These are phyloP conservation scores for Scaptomyza cyrtandrae DNA, from an alignment of 2,888 invertebrate species.

Conservation along the genomic window DNA sequence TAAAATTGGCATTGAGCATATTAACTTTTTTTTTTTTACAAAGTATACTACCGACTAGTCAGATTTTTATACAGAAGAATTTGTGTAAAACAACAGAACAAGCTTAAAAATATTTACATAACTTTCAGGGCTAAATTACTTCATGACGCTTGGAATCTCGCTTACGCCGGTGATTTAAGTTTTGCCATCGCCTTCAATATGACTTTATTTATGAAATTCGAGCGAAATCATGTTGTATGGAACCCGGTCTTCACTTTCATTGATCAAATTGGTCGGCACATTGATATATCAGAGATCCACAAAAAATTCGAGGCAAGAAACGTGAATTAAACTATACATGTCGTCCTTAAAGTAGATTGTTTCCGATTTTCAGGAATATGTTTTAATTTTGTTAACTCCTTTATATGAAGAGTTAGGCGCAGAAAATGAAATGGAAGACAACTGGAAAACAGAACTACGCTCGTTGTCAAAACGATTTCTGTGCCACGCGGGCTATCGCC, in stretches of 20 bases:
- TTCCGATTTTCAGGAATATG: slow-evolving; percentile 87
- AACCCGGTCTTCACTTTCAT: slow-evolving; percentile 93
- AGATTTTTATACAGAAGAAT: too few relatives aligned
- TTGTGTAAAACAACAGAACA: neutral
- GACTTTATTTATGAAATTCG: slow-evolving; percentile 90
- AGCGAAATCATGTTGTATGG: slow-evolving; percentile 91
- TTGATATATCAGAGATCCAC: slow-evolving; percentile 88
- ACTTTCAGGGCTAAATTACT: slow-evolving; percentile 71
- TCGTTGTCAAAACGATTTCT: slow-evolving; percentile 89
- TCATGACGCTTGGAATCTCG: slow-evolving; percentile 81
- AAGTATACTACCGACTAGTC: too few relatives aligned
- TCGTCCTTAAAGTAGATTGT: too few relatives aligned
- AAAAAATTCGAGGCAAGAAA: slow-evolving; percentile 89
- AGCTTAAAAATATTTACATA: neutral
- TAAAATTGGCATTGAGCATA: too few relatives aligned
- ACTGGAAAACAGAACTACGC: slow-evolving; percentile 89
- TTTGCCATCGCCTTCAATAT: slow-evolving; percentile 91
- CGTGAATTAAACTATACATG: neutral
- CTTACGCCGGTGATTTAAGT: slow-evolving; percentile 88
- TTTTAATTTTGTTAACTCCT: slow-evolving; percentile 88
- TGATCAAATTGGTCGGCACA: slow-evolving; percentile 91
- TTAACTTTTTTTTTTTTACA: too few relatives aligned
- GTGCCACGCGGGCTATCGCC: slow-evolving; percentile 90
- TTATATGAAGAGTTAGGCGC: slow-evolving; percentile 89
- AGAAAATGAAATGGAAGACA: slow-evolving; percentile 87